Conservation (phyloP, 2,888 invertebrate genomes). For the Scaeva pyrastri region DNA sequence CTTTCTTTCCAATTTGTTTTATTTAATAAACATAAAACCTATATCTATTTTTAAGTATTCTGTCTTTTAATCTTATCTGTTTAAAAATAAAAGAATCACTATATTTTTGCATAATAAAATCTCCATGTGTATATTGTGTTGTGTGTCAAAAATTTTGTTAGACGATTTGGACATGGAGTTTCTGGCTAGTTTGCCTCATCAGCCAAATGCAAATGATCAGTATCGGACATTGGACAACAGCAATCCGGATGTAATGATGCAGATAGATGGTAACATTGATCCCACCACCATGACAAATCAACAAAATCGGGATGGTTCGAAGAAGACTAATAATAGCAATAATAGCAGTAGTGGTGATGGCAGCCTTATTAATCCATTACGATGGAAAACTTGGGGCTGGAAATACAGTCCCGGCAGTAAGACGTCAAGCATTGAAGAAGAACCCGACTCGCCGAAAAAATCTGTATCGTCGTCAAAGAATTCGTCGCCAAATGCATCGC, state of each 20-base stretch:
- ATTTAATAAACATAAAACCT: constrained; percentile 16
- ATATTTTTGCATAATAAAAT: constrained; percentile 56
- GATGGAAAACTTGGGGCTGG: constrained; percentile 79
- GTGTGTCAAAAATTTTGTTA: constrained; percentile 75
- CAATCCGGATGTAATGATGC: constrained; percentile 62
- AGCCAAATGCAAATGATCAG: constrained; percentile 70
- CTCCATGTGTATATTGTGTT: constrained; percentile 73
- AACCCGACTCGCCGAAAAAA: constrained; percentile 78
- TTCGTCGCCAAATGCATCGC: constrained; percentile 78
- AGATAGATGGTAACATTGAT: constrained; percentile 59
- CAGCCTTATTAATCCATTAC: constrained; percentile 75
- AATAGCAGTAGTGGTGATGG: constrained; percentile 46
- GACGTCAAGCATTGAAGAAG: constrained; percentile 79
- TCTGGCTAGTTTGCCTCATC: constrained; percentile 78
- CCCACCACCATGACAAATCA: constrained; percentile 51
- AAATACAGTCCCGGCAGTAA: constrained; percentile 79
- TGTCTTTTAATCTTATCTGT: constrained; percentile 28
- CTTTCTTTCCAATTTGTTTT: constrained; percentile 54
- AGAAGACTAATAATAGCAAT: constrained; percentile 43
- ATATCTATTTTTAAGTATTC: constrained; percentile 37
- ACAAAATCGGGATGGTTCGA: constrained; percentile 65
- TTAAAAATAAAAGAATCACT: constrained; percentile 46
- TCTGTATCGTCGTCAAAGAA: constrained; percentile 78
- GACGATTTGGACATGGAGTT: constrained; percentile 80
- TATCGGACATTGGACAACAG: constrained; percentile 58